Evolutionary conservation across 2,888 invertebrate species (phyloP), one percentile per base, ranked within the genome.

Genomic region (Desoria tigrina): DNA sequence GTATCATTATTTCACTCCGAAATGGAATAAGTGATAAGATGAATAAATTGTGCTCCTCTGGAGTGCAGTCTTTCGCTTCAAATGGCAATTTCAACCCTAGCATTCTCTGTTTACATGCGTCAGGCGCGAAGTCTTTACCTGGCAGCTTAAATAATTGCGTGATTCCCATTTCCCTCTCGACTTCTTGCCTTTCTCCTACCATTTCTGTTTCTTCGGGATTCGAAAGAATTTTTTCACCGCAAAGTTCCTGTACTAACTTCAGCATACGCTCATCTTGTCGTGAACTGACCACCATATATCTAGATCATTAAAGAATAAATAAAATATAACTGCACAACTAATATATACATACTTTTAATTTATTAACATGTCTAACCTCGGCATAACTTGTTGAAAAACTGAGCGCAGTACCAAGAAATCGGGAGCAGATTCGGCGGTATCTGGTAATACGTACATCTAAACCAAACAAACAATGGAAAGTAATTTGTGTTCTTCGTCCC

Each of bases 361-460:
- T 23, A 24, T 16, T 42, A 4, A 42, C 42, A 21, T 60, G 2
- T 14, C 78, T 76, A 82, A 82, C 67, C 81, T 81, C 0, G 88
- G 88, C 23, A 83, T 81, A 18, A 86, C 83, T 79, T 88, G 87
- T 4, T 83, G 82, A 77, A 83, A 86, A 11, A 89, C 77, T 61
- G 82, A 83, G 39, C 82, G 81, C 51, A 87, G 83, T 71, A 87
- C 81, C 63, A 82, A 81, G 79, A 86, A 87, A 74, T 86, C 85
- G 0, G 87, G 86, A 0, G 82, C 81, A 1, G 84, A 81, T 78
- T 90, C 90, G 21, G 84, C 80, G 66, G 86, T 84, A 79, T 90
- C 90, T 70, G 87, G 85, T 76, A 90, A 82, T 56, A 89, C 81
- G 78, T 83, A 84, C 1, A 90, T 78, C 84, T 88, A 77, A 42